phyloP scores from a whole-genome alignment of 2,888 invertebrate genomes.

The Margaritifera margaritifera region DNA sequence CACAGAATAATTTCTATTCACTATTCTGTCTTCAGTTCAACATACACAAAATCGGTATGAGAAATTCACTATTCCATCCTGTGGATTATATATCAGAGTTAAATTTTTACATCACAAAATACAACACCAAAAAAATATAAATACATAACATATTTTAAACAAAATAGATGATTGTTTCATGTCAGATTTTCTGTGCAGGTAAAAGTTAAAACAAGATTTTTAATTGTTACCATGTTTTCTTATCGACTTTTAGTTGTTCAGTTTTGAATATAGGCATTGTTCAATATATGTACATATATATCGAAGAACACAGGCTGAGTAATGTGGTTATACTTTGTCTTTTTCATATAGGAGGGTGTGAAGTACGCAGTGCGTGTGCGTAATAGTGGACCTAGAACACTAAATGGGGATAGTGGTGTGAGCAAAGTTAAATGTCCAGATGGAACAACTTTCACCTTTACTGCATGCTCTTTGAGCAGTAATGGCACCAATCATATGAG shows the following conservation, averaged over 20 bases:
- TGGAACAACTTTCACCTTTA: slow-evolving; percentile 91
- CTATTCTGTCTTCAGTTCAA: neutral
- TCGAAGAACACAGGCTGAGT: neutral
- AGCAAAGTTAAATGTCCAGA: slow-evolving; percentile 92
- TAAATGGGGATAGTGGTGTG: slow-evolving; percentile 94
- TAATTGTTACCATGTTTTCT: no score
- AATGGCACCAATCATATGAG: slow-evolving; percentile 96
- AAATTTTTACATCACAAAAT: neutral
- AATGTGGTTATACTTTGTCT: neutral
- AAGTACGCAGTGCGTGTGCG: slow-evolving; percentile 91
- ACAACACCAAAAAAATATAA: neutral
- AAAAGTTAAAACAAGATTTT: no score
- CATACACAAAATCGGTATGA: neutral
- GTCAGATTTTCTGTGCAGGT: no score
- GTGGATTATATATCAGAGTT: neutral
- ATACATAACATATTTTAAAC: neutral
- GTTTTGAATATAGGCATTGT: no score
- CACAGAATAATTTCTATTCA: neutral
- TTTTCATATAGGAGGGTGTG: slow-evolving; percentile 81
- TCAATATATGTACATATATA: no score
- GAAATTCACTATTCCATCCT: neutral
- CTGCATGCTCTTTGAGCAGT: slow-evolving; percentile 92
- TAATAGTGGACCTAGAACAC: slow-evolving; percentile 92
- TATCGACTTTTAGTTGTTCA: no score
- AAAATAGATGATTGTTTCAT: no score